Conservation (phyloP, 2,888 invertebrate genomes). For the Tubulanus polymorphus region DNA sequence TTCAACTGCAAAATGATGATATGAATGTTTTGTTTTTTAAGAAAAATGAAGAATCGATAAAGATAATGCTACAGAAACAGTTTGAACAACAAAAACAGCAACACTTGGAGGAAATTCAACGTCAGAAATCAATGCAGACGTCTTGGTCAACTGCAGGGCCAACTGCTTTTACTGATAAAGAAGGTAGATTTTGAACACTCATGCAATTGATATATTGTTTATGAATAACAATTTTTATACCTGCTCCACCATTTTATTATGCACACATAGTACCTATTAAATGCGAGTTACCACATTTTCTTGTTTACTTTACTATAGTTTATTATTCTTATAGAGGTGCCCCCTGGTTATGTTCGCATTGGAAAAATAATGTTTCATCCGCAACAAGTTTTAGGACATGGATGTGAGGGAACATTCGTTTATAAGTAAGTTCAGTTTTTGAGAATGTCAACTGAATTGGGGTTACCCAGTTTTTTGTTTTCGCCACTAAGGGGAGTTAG, state of each 20-base stretch:
- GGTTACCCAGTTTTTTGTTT: no score
- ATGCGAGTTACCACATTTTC: no score
- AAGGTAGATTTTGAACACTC: no score
- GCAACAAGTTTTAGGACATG: constrained; percentile 83
- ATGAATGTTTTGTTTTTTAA: constrained; percentile 16
- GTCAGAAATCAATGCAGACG: constrained; percentile 29
- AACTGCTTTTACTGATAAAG: neutral
- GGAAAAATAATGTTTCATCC: constrained; percentile 89
- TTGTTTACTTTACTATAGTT: neutral
- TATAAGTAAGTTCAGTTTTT: constrained; percentile 64
- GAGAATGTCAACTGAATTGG: no score
- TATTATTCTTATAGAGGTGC: neutral
- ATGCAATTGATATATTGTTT: no score
- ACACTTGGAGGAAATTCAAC: constrained; percentile 23
- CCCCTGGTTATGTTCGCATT: constrained; percentile 51
- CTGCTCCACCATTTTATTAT: no score
- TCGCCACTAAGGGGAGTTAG: no score
- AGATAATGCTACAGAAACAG: constrained; percentile 40
- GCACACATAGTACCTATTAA: no score
- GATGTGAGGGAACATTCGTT: constrained; percentile 97
- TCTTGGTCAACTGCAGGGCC: constrained; percentile 14
- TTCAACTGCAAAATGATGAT: no score
- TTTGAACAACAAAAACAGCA: constrained; percentile 31
- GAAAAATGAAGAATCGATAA: constrained; percentile 42
- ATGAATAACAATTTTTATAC: no score